These are phyloP conservation scores for Sisor rabdophorus DNA, from an alignment of 2,113 vertebrate species.

Conservation along the genomic window DNA sequence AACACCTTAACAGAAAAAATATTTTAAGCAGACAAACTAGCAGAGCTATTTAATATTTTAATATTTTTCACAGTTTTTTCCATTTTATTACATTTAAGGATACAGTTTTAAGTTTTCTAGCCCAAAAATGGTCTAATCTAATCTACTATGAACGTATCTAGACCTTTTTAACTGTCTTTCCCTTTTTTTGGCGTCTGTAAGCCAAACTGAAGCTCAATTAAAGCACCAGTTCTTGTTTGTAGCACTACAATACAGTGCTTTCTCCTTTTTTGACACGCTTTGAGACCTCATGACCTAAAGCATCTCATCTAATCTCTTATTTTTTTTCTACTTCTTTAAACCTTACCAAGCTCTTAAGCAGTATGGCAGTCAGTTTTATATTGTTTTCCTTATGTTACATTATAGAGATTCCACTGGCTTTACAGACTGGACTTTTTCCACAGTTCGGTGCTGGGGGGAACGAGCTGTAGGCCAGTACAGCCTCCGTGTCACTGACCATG, in stretches of 20 bases:
- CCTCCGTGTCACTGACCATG: constrained; percentile 77
- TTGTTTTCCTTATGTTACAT: not conserved
- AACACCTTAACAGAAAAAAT: no score
- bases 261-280: not conserved
- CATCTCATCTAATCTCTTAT: not conserved
- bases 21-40: not conserved
- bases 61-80: not conserved
- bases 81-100: not conserved
- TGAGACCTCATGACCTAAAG: not conserved
- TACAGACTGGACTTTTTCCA: constrained; percentile 93
- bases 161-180: not conserved
- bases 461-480: constrained; percentile 78
- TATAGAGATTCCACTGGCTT: constrained; percentile 79
- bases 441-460: constrained; percentile 95
- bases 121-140: not conserved
- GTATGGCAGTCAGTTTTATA: not conserved
- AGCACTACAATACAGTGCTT: not conserved
- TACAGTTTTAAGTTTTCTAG: not conserved
- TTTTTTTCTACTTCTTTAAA: not conserved
- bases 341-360: not conserved
- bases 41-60: not conserved
- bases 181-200: not conserved
- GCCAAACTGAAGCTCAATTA: not conserved
- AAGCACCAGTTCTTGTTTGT: not conserved
- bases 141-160: not conserved